Percentiles rank a stretch among this genome's conserved stretches.
These are phyloP conservation scores for Hucho hucho DNA, from an alignment of 2,113 vertebrate species.

Conservation along the genomic window DNA sequence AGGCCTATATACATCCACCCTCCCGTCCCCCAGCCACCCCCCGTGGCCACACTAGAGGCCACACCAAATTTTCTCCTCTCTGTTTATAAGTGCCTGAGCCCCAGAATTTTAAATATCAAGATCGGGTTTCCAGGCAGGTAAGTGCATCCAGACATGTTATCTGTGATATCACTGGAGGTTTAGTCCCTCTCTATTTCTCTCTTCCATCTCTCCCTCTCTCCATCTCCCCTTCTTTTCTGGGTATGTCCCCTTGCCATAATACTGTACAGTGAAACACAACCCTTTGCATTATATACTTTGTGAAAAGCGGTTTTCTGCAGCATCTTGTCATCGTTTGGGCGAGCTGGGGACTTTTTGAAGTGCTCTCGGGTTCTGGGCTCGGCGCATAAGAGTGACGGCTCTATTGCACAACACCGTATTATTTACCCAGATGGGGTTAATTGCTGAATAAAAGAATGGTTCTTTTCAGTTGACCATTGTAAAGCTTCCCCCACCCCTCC, in stretches of 20 bases:
- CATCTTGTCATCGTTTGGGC: conserved; percentile 98
- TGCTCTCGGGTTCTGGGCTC: conserved; percentile 94
- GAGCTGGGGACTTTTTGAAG: conserved; percentile 88
- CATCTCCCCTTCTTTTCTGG: conserved; percentile 56
- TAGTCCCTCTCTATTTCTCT: conserved; percentile 16
- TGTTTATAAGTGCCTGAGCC: conserved; percentile 86
- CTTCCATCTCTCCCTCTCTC: neutral
- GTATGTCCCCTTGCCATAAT: conserved; percentile 79
- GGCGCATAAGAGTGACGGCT: conserved; percentile 89
- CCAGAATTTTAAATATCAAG: conserved; percentile 88
- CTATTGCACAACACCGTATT: conserved; percentile 93
- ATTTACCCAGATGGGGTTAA: conserved; percentile 99
- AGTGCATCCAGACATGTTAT: conserved; percentile 99
- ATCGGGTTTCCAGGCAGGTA: conserved; percentile 97
- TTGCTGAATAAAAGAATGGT: conserved; percentile 99
- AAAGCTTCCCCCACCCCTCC: conserved; percentile 75
- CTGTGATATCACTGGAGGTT: conserved; percentile 86
- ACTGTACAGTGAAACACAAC: conserved; percentile 98
- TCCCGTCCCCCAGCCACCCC: neutral
- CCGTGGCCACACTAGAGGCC: conserved; percentile 22
- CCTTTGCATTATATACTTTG: conserved; percentile 93
- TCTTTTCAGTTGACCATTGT: conserved; percentile 98
- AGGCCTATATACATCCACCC: conserved; percentile 39
- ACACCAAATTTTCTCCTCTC: conserved; percentile 56
- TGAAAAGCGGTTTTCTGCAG: conserved; percentile 94